Conservation (phyloP, 2,888 invertebrate genomes). For the Craniophora ligustri region DNA sequence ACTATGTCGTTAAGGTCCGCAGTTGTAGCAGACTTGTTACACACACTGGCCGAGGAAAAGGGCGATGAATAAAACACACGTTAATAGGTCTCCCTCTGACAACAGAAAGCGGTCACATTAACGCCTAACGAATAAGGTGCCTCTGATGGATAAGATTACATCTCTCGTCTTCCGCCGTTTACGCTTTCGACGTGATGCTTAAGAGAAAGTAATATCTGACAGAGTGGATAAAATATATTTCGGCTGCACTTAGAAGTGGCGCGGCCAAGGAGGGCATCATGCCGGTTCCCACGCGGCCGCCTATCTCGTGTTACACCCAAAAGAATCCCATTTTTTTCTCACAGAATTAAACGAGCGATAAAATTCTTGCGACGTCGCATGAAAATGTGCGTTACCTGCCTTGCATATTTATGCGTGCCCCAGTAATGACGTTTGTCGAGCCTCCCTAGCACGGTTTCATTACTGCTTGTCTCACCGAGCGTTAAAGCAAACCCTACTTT, state of each 20-base stretch:
- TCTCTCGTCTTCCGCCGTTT: constrained; percentile 71
- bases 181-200: constrained; percentile 74
- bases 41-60: constrained; percentile 73
- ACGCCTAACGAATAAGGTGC: constrained; percentile 77
- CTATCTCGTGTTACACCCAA: constrained; percentile 82
- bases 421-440: constrained; percentile 87
- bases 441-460: constrained; percentile 78
- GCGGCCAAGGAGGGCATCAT: constrained; percentile 70
- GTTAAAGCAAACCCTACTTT: constrained; percentile 77
- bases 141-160: constrained; percentile 83
- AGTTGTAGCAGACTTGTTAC: constrained; percentile 72
- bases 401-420: constrained; percentile 88
- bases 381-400: constrained; percentile 89
- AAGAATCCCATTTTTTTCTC: constrained; percentile 85
- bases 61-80: constrained; percentile 82
- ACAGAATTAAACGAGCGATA: constrained; percentile 88
- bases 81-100: constrained; percentile 76
- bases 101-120: constrained; percentile 80
- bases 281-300: constrained; percentile 84
- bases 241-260: constrained; percentile 83
- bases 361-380: constrained; percentile 88
- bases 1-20: constrained; percentile 75
- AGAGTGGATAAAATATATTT: constrained; percentile 82
- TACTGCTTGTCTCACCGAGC: constrained; percentile 75
- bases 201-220: constrained; percentile 84